These are phyloP conservation scores for Drosophila elegans DNA, from an alignment of 1,140 invertebrate species.

Conservation along the genomic window DNA sequence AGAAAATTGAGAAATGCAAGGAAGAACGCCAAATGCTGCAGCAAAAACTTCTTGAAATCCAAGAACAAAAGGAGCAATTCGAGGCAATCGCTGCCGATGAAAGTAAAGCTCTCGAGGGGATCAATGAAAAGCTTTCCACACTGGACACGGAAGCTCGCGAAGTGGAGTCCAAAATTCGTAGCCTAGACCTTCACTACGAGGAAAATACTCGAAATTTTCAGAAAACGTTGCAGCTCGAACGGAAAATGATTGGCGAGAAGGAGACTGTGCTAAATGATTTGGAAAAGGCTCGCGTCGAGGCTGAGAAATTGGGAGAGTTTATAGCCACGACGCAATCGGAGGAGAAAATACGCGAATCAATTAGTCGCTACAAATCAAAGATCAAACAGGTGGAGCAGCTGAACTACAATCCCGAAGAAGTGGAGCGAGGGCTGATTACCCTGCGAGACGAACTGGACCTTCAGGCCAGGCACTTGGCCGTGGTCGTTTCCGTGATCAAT, in stretches of 20 bases:
- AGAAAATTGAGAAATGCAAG: constrained; percentile 51
- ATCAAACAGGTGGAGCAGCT: constrained; percentile 59
- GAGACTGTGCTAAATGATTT: constrained; percentile 26
- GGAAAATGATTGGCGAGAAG: constrained; percentile 25
- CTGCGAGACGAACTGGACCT: constrained; percentile 12
- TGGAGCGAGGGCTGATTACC: constrained; percentile 32
- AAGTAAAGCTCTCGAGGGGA: constrained; percentile 14
- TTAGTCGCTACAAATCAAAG: constrained; percentile 59
- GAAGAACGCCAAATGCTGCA: constrained; percentile 32
- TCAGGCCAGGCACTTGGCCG: constrained; percentile 2
- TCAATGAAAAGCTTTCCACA: constrained; percentile 24
- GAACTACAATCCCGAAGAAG: constrained; percentile 40
- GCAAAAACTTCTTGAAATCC: constrained; percentile 30
- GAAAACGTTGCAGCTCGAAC: constrained; percentile 44
- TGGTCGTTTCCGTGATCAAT: constrained; percentile 35
- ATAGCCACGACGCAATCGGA: constrained; percentile 45
- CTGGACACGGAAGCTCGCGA: constrained; percentile 37
- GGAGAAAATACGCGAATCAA: constrained; percentile 51
- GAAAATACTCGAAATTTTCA: constrained; percentile 46
- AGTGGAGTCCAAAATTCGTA: constrained; percentile 39
- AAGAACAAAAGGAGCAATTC: constrained; percentile 13
- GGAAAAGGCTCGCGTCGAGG: constrained; percentile 22
- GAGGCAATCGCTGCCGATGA: constrained; percentile 20
- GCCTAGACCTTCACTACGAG: constrained; percentile 53
- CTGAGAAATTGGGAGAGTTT: constrained; percentile 60